A percentile compares a stretch with the other conserved stretches of the same genome.
These are phyloP conservation scores for Xylophagus ater DNA, from an alignment of 2,888 invertebrate species.

Conservation along the genomic window DNA sequence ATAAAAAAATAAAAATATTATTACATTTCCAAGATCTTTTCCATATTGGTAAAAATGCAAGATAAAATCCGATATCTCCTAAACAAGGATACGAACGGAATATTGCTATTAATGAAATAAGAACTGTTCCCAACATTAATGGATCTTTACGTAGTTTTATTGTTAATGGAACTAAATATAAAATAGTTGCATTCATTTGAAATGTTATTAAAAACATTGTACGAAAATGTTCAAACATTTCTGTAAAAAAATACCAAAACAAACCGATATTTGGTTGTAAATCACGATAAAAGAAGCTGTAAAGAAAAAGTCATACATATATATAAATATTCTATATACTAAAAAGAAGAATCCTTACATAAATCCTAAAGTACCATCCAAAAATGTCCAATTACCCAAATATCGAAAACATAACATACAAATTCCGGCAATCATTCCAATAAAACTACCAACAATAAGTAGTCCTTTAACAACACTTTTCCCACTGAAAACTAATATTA, in stretches of 20 bases:
- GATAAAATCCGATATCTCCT: constrained; percentile 87
- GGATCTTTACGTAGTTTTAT: constrained; percentile 69
- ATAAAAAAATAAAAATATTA: constrained; percentile 30
- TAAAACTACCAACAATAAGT: constrained; percentile 20
- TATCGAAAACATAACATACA: constrained; percentile 41
- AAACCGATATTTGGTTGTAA: constrained; percentile 93
- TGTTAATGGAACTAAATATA: constrained; percentile 83
- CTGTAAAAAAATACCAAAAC: constrained; percentile 99
- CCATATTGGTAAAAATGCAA: constrained; percentile 85
- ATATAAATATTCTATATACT: neutral
- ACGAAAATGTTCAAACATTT: constrained; percentile 99
- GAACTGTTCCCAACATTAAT: constrained; percentile 63
- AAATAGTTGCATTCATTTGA: constrained; percentile 86
- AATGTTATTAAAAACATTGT: constrained; percentile 91
- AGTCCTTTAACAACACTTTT: constrained; percentile 11
- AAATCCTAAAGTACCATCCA: constrained; percentile 66
- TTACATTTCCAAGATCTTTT: constrained; percentile 77
- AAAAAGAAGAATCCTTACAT: constrained; percentile 53
- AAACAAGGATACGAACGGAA: constrained; percentile 96
- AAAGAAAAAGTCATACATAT: constrained; percentile 28
- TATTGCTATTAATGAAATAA: constrained; percentile 73
- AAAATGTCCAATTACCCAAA: constrained; percentile 52
- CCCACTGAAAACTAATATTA: constrained; percentile 44
- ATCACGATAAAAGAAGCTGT: constrained; percentile 81
- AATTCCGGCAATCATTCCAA: constrained; percentile 19